Evolutionary conservation across 2,113 vertebrate genomes (phyloP).

Genomic region (Camelus bactrianus): DNA sequence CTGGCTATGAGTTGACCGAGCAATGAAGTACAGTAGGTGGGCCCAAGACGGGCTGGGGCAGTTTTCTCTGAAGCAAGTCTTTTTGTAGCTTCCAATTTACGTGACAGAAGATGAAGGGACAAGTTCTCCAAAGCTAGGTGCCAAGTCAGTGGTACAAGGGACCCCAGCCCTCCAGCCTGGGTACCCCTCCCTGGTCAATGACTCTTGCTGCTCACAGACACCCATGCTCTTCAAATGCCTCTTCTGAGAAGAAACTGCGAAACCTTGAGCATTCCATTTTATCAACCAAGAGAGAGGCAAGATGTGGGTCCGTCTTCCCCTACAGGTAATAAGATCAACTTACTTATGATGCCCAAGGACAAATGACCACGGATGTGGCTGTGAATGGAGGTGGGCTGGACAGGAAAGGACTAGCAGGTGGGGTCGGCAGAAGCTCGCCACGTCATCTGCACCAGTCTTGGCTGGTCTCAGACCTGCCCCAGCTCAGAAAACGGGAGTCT

Average conservation of each 20-base stretch:
- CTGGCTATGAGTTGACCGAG: background rate
- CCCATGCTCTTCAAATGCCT: background rate
- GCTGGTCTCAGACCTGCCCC: background rate
- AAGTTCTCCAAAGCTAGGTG: background rate
- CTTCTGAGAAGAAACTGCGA: background rate
- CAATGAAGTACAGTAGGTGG: background rate
- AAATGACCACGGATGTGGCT: background rate
- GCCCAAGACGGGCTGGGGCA: background rate
- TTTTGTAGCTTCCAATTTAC: background rate
- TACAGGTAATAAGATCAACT: background rate
- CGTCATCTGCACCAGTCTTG: background rate
- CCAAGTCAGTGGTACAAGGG: background rate
- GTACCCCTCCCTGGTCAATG: background rate
- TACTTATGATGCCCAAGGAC: background rate
- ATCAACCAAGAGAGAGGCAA: background rate
- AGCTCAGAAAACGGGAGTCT: background rate
- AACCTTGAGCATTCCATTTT: background rate
- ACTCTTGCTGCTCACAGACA: background rate
- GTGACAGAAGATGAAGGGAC: background rate
- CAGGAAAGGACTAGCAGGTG: background rate
- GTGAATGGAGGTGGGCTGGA: background rate
- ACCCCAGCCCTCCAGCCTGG: background rate
- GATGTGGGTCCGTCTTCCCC: background rate
- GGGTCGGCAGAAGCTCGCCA: rapidly evolving
- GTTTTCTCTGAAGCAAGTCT: background rate